Evolutionary conservation across 1,140 invertebrate genomes (phyloP).

Genomic region (Eriocheir sinensis): DNA sequence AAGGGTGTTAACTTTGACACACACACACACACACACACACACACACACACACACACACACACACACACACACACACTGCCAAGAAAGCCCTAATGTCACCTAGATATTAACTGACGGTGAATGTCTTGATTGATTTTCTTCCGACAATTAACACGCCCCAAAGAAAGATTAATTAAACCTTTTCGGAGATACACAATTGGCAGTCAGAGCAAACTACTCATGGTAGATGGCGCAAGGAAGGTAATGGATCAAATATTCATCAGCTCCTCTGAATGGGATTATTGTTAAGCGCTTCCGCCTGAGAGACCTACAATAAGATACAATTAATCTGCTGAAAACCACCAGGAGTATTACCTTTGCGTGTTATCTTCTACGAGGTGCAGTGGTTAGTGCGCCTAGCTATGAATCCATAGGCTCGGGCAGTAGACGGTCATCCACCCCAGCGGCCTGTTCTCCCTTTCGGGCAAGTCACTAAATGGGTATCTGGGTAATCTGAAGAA

Average conservation of each 20-base stretch:
- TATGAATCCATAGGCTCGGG: too few relatives aligned
- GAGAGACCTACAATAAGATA: not conserved
- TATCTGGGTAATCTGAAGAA: too few relatives aligned
- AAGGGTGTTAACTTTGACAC: too few relatives aligned
- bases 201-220: too few relatives aligned
- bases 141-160: not conserved
- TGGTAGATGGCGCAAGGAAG: not conserved
- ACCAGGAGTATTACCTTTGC: not conserved
- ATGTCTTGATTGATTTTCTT: not conserved
- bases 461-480: too few relatives aligned
- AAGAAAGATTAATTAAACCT: too few relatives aligned
- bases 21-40: constrained; percentile 14
- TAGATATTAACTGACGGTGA: not conserved
- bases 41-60: not conserved
- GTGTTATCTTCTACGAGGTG: too few relatives aligned
- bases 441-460: too few relatives aligned
- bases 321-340: not conserved
- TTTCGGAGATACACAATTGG: not conserved
- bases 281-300: not conserved
- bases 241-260: not conserved
- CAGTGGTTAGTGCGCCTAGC: too few relatives aligned
- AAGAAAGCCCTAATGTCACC: too few relatives aligned
- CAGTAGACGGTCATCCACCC: too few relatives aligned
- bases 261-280: not conserved
- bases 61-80: not conserved